Percentiles rank a stretch among this genome's conserved stretches.
Evolutionary conservation across 2,888 invertebrate species (phyloP).

Genomic region (Drosophila lutescens): DNA sequence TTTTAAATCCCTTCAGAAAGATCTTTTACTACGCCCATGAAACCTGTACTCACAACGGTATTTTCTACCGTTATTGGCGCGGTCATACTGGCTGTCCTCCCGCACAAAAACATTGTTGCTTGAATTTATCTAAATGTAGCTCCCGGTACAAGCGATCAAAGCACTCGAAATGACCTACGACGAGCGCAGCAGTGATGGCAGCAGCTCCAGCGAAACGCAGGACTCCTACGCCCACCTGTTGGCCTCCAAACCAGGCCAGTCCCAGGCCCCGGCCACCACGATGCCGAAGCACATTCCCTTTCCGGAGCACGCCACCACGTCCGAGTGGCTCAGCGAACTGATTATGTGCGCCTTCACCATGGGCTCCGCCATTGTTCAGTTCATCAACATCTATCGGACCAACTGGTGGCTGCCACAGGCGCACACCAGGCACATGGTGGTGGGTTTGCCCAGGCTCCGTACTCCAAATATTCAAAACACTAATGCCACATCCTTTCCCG

Average conservation of each 20-base stretch:
- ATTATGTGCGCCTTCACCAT: conserved; percentile 92
- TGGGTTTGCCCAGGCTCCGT: conserved; percentile 83
- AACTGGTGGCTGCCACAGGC: conserved; percentile 99
- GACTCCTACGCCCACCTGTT: conserved; percentile 54
- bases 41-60: background rate
- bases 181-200: conserved; percentile 62
- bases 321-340: conserved; percentile 93
- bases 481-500: conserved; percentile 1
- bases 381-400: conserved; percentile 96
- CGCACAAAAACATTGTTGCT: conserved; percentile 15
- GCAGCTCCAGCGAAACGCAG: conserved; percentile 68
- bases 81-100: background rate
- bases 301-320: conserved; percentile 91
- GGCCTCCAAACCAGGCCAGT: conserved; percentile 46
- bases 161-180: conserved; percentile 52
- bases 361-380: conserved; percentile 93
- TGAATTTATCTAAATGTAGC: conserved; percentile 49
- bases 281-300: conserved; percentile 91
- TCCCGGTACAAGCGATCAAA: background rate
- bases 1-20: too few relatives aligned
- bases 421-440: conserved; percentile 94
- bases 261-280: conserved; percentile 50
- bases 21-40: background rate
- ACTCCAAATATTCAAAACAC: too few relatives aligned
- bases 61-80: conserved; percentile 8